Percentiles rank a stretch among this genome's conserved stretches.
Conservation (phyloP, 2,797 vertebrate genomes). For the Arctocebus calabarensis region DNA sequence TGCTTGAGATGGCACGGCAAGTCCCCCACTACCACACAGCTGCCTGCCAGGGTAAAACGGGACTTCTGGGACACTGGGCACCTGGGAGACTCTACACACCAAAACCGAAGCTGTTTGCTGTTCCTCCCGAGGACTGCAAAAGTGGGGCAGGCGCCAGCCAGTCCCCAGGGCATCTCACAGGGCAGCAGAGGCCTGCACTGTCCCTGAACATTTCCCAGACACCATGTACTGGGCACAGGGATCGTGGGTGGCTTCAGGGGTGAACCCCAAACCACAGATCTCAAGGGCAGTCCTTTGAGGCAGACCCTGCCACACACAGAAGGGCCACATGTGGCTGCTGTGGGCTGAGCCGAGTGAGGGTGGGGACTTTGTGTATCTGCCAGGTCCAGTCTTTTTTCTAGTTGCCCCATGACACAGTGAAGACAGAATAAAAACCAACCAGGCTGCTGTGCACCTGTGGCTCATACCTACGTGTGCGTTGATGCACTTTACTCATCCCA, state of each 20-base stretch:
- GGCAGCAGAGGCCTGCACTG: too few relatives aligned
- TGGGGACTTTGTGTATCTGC: not conserved
- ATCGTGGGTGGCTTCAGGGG: not conserved
- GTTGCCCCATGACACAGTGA: fast-evolving
- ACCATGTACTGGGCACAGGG: not conserved
- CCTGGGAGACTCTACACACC: too few relatives aligned
- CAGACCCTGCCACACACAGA: not conserved
- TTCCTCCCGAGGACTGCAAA: fast-evolving
- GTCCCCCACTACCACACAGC: too few relatives aligned
- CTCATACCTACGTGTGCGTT: fast-evolving
- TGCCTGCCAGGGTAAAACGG: too few relatives aligned
- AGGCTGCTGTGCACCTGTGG: fast-evolving
- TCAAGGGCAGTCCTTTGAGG: fast-evolving
- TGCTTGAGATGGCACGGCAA: fast-evolving
- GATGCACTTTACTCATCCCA: fast-evolving
- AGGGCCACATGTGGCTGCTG: not conserved
- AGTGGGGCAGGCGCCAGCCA: fast-evolving
- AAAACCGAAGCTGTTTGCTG: fast-evolving
- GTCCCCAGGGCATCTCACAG: not conserved
- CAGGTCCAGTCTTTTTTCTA: not conserved
- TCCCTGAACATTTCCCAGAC: too few relatives aligned
- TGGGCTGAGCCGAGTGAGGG: fast-evolving
- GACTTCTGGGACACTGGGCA: not conserved
- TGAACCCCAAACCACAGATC: not conserved
- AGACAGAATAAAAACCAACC: fast-evolving